These are phyloP conservation scores for Microtus richardsoni DNA, from an alignment of 2,113 vertebrate species.

Conservation along the genomic window DNA sequence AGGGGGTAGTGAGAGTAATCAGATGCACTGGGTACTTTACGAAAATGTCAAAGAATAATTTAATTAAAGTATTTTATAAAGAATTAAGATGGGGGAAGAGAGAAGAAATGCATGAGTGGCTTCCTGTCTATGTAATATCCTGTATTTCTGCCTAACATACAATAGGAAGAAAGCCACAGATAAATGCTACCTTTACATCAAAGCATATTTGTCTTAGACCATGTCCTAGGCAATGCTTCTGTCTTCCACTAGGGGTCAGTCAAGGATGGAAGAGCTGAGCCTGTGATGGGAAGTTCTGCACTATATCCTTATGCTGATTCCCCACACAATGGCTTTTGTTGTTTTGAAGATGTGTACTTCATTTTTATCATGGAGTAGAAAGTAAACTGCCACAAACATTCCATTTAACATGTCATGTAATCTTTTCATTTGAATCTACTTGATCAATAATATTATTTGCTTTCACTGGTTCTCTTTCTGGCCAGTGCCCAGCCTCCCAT, in stretches of 20 bases:
- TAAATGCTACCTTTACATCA: background rate
- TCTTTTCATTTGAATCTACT: background rate
- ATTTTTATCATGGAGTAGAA: background rate
- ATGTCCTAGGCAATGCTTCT: background rate
- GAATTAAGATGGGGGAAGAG: background rate
- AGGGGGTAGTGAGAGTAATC: background rate
- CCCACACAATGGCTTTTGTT: background rate
- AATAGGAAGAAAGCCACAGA: background rate
- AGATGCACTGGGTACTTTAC: too few relatives aligned
- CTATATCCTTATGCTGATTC: background rate
- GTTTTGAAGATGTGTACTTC: background rate
- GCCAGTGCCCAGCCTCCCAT: fast-evolving
- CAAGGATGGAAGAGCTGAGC: background rate
- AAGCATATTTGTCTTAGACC: background rate
- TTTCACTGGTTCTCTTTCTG: fast-evolving
- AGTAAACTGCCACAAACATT: background rate
- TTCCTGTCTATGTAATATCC: background rate
- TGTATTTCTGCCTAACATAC: background rate
- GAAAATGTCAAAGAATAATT: background rate
- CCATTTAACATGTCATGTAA: background rate
- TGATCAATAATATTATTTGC: background rate
- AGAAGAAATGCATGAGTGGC: background rate
- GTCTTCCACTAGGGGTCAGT: background rate
- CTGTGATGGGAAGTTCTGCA: too few relatives aligned
- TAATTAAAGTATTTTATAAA: background rate